Conservation (phyloP, 2,888 invertebrate genomes). For the Steinernema hermaphroditum region DNA sequence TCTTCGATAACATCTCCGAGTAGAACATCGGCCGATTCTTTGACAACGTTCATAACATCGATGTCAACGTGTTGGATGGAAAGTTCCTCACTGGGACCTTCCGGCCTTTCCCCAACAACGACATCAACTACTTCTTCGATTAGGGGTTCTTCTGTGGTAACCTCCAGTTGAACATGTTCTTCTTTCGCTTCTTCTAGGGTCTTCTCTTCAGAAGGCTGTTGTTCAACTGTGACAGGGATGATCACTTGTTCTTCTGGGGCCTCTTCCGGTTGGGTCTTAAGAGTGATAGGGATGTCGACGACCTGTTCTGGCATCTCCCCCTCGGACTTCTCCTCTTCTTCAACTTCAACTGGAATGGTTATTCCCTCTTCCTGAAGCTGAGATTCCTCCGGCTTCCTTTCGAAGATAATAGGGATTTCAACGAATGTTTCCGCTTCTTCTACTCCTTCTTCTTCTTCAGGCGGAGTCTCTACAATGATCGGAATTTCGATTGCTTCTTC, state of each 20-base stretch:
- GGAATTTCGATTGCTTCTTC: too few relatives aligned
- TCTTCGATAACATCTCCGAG: background rate
- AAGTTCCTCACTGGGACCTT: background rate
- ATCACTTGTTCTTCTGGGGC: background rate
- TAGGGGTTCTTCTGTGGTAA: background rate
- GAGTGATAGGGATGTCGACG: background rate
- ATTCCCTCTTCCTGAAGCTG: background rate
- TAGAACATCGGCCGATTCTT: background rate
- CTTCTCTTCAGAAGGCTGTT: background rate
- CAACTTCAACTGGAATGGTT: background rate
- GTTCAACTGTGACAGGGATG: background rate
- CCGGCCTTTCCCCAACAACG: background rate
- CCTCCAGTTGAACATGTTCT: conserved; percentile 1
- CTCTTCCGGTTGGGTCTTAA: background rate
- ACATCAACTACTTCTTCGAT: background rate
- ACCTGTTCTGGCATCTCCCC: conserved; percentile 32
- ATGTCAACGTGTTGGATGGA: background rate
- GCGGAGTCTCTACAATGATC: too few relatives aligned
- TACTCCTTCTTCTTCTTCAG: too few relatives aligned
- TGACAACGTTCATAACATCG: background rate
- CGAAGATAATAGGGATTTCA: too few relatives aligned
- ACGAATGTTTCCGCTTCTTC: conserved; percentile 35
- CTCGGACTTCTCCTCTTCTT: conserved; percentile 24
- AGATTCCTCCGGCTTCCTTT: too few relatives aligned
- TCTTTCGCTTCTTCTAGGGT: background rate